A percentile compares a stretch with the other conserved stretches of the same genome.
phyloP scores from a whole-genome alignment of 2,797 vertebrate species.

The Bradypus variegatus region DNA sequence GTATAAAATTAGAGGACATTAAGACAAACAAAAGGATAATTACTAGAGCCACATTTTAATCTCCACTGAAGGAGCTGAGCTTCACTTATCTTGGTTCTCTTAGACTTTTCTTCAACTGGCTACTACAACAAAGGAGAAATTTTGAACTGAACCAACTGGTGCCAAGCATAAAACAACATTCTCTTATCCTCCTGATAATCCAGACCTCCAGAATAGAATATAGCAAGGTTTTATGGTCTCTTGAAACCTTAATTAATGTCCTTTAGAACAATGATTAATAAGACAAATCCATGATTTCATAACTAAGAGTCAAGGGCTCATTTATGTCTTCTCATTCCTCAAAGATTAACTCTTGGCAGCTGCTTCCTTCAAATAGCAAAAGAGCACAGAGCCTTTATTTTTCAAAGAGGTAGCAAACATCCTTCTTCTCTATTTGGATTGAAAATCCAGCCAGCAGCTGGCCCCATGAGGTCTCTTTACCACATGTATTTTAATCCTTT shows the following conservation, averaged over 20 bases:
- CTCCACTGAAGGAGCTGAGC: not conserved
- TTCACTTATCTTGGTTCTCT: not conserved
- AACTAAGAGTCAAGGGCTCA: not conserved
- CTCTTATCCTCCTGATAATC: not conserved
- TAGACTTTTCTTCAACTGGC: not conserved
- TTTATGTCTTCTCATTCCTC: not conserved
- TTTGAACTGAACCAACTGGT: not conserved
- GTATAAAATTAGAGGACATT: not conserved
- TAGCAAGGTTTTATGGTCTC: not conserved
- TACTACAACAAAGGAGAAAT: not conserved
- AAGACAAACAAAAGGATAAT: not conserved
- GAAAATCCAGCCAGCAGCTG: conserved; percentile 46
- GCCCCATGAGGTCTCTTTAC: conserved; percentile 41
- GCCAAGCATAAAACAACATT: not conserved
- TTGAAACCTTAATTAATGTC: not conserved
- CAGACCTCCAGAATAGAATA: conserved; percentile 1
- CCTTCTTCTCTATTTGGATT: conserved; percentile 68
- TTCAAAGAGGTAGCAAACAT: conserved; percentile 58
- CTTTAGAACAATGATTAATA: not conserved
- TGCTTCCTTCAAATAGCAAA: not conserved
- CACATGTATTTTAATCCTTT: conserved; percentile 59
- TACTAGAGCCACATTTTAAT: not conserved
- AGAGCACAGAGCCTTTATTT: conserved; percentile 38
- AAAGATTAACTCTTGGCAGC: conserved; percentile 21
- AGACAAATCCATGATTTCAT: not conserved